Evolutionary conservation across 2,888 invertebrate species (phyloP).

Genomic region (Netelia melanura): DNA sequence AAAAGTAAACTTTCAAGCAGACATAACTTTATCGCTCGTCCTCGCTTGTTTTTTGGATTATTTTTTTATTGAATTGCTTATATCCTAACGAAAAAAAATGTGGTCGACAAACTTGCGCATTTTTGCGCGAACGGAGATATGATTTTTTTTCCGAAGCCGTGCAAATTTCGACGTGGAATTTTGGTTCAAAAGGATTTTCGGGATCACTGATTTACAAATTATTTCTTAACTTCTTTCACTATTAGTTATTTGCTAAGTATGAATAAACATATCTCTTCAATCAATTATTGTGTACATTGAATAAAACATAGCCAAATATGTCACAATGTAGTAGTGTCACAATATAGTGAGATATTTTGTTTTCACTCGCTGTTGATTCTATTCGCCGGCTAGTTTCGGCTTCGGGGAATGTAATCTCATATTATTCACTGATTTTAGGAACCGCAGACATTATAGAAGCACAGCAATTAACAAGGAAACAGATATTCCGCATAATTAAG

Average conservation of each 20-base stretch:
- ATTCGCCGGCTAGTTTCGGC: neutral
- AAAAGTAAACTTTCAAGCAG: conserved; percentile 8
- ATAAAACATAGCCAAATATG: neutral
- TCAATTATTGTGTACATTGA: conserved; percentile 1
- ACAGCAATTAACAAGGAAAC: conserved; percentile 4
- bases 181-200: neutral
- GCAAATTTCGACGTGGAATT: conserved; percentile 7
- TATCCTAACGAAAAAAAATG: neutral
- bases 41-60: neutral
- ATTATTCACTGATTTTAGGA: conserved; percentile 24
- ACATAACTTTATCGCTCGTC: conserved; percentile 5
- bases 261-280: conserved; percentile 1
- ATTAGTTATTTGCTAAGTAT: conserved; percentile 18
- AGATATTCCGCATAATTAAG: conserved; percentile 9
- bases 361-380: neutral
- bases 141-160: conserved; percentile 11
- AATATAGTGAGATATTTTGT: neutral
- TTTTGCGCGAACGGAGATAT: conserved; percentile 13
- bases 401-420: neutral
- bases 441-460: conserved; percentile 18
- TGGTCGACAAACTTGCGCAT: conserved; percentile 7
- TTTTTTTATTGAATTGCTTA: neutral
- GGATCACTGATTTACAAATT: neutral
- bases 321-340: neutral
- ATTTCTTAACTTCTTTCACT: conserved; percentile 5